A percentile compares a stretch with the other conserved stretches of the same genome.
Conservation (phyloP, 2,113 vertebrate genomes). For the Accipiter virgatus region DNA sequence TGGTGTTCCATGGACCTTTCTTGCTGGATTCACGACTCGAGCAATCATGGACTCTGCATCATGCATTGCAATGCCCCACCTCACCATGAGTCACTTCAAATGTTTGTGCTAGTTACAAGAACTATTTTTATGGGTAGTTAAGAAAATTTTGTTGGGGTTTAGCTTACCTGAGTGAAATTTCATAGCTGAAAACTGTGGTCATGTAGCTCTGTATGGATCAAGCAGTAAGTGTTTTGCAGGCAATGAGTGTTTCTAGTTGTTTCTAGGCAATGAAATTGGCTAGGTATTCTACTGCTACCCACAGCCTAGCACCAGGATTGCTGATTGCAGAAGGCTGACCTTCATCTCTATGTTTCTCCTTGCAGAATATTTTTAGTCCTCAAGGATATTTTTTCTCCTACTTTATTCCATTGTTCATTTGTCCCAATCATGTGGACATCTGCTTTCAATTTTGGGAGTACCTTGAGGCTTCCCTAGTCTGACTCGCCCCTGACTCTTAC, state of each 20-base stretch:
- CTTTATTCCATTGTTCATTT: conserved; percentile 7
- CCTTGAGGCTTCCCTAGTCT: neutral
- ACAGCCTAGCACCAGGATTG: neutral
- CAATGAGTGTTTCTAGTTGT: neutral
- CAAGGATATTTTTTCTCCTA: neutral
- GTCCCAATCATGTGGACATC: neutral
- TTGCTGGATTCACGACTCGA: neutral
- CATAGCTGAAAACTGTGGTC: neutral
- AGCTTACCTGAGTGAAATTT: neutral
- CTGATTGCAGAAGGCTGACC: neutral
- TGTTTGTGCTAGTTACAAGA: neutral
- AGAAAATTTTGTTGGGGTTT: neutral
- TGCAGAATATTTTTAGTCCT: neutral
- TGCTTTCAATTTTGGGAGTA: conserved; percentile 42
- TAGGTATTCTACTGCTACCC: neutral
- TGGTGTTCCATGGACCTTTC: neutral
- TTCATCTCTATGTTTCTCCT: neutral
- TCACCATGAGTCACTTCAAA: neutral
- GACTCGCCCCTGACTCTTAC: neutral
- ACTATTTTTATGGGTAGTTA: neutral
- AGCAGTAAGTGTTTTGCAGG: neutral
- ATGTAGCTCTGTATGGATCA: neutral
- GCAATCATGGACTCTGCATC: neutral
- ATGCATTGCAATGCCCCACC: neutral
- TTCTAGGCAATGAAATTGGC: neutral